Conservation (phyloP, 2,888 invertebrate genomes). For the Rotaria sp. region DNA sequence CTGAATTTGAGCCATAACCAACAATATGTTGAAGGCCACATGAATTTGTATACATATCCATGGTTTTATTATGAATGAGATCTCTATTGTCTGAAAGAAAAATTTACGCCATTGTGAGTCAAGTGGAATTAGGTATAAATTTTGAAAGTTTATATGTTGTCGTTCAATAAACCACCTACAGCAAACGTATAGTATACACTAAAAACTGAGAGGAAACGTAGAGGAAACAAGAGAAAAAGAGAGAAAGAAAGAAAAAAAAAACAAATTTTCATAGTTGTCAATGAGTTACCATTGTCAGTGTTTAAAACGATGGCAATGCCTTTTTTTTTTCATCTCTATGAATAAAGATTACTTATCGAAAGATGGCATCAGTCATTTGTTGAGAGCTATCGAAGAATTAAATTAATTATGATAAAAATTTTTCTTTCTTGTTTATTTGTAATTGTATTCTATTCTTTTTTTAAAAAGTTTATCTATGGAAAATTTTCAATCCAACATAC, state of each 20-base stretch:
- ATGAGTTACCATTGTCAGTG: background rate
- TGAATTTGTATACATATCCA: conserved; percentile 23
- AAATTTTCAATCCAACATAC: too few relatives aligned
- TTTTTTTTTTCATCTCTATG: background rate
- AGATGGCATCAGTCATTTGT: background rate
- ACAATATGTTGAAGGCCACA: conserved; percentile 30
- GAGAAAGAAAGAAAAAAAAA: background rate
- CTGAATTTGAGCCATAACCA: conserved; percentile 25
- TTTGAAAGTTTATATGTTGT: background rate
- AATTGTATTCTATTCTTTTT: too few relatives aligned
- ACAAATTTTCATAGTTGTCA: background rate
- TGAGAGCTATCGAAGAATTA: too few relatives aligned
- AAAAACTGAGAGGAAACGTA: background rate
- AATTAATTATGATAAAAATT: too few relatives aligned
- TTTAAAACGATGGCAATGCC: background rate
- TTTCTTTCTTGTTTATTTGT: too few relatives aligned
- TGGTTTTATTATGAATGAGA: background rate
- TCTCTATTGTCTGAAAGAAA: background rate
- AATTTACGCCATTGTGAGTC: background rate
- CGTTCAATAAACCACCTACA: background rate
- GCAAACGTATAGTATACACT: background rate
- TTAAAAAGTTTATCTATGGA: too few relatives aligned
- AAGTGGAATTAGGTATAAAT: background rate
- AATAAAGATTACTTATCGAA: background rate
- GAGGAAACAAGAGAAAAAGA: background rate